Evolutionary conservation across 2,888 invertebrate species (phyloP).

Genomic region (Phoenoteleia sp.): DNA sequence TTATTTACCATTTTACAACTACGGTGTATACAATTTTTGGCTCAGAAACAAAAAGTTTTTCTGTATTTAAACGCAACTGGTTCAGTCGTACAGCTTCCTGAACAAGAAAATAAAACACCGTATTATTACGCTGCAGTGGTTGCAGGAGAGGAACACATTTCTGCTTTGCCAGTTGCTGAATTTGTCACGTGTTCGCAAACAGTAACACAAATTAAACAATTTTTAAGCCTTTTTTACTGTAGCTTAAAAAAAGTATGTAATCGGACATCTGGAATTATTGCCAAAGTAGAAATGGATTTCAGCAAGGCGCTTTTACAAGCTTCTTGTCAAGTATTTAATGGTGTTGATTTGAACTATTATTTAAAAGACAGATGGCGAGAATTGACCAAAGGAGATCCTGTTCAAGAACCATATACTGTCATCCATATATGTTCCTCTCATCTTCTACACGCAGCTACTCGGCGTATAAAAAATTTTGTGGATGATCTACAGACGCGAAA

Average conservation of each 20-base stretch:
- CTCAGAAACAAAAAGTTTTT: conserved; percentile 10
- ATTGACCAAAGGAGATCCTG: not conserved
- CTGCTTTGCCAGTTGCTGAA: conserved; percentile 22
- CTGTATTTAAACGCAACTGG: conserved; percentile 25
- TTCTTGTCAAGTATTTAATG: conserved; percentile 7
- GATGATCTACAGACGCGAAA: not conserved
- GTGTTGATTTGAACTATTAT: not conserved
- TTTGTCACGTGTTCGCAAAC: conserved; percentile 12
- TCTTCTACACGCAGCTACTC: conserved; percentile 25
- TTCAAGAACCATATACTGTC: not conserved
- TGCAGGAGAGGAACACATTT: not conserved
- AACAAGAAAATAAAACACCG: conserved; percentile 1
- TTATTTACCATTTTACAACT: conserved; percentile 32
- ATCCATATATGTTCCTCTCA: conserved; percentile 54
- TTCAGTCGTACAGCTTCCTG: not conserved
- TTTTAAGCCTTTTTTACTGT: not conserved
- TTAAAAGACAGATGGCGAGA: conserved; percentile 9
- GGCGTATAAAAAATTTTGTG: conserved; percentile 5
- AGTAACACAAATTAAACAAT: not conserved
- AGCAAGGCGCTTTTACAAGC: not conserved
- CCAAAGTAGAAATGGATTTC: conserved; percentile 31
- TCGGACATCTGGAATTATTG: not conserved
- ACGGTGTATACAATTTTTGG: conserved; percentile 3
- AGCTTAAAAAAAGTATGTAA: not conserved
- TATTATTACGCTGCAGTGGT: conserved; percentile 15